Evolutionary conservation across 1,140 invertebrate species (phyloP), one percentile per base, ranked within the genome.

Genomic region (Cyphomyrmex costatus): DNA sequence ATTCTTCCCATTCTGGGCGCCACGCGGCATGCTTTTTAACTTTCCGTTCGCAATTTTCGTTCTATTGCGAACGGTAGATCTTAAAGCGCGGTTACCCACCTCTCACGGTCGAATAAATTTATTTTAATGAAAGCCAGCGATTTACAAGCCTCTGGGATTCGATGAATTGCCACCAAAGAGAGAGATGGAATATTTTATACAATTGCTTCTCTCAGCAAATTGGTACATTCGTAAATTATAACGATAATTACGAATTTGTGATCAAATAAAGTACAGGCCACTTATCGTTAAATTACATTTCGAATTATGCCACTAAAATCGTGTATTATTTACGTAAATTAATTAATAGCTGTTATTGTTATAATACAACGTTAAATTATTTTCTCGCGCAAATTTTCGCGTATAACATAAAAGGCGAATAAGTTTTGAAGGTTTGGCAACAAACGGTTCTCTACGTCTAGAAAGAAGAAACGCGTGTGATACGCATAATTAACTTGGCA

Each of bases 401-500:
- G 46, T n/a, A 33, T n/a, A 51, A 27, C 7, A 14, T 58, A 24
- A 61, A 78, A 51, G 14, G 27, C 27, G n/a, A 42, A 27, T 24
- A 51, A 58, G 19, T n/a, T 71, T 21, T 24, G 78, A 58, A 36
- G 14, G 36, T 6, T 49, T 16, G 46, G 3, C 46, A 42, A 78
- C 42, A 78, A 70, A n/a, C n/a, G 42, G 76, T 80, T 36, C 73
- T 90, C n/a, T n/a, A n/a, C 79, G 80, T 88, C 42, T 86, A 30
- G 58, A 87, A 74, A 89, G 84, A 88, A 76, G 86, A 71, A 84
- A 82, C 83, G 58, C 79, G 86, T 86, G 87, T 90, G 84, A 90
- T 71, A 76, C 78, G 86, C 80, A 86, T 86, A 93, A 93, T 93
- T 93, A 93, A 92, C 91, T 88, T 53, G 76, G 73, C 10, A 63